Base-by-base conservation (phyloP, 2,888 invertebrate species). In the Oligia strigilis region DNA sequence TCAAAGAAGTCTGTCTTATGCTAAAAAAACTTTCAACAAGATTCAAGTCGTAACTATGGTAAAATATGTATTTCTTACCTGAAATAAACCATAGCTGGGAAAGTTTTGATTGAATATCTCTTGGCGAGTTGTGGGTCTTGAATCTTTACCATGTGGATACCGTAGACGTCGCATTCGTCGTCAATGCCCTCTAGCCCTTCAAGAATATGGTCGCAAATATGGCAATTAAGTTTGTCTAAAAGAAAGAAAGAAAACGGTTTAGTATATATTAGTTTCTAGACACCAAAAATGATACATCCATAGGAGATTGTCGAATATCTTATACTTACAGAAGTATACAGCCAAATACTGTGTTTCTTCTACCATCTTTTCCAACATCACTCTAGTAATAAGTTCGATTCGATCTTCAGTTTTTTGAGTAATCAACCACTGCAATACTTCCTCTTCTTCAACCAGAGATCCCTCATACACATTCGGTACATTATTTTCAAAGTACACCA, bases 361-460 rank as follows among this genome's bases (percentile, higher is more conserved):
- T 5, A 99, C 98, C 97, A 99, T 98, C 36, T 98, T 98, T 93
- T 99, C 99, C 55, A 99, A 95, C 98, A 99, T 99, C 46, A 98
- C 98, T 90, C 99, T 97, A 4, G 99, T 99, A 77, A 99, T 99
- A 8, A 99, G 96, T 94, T 99, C 99, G 87, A 99, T 99, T 74
- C 99, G 97, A 94, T 99, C 99, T 95, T 99, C 99, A 4, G 99
- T 99, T 95, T 98, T 98, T 93, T 99, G 99, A n/a, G 98, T 98
- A 70, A 99, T 99, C 19, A 99, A 96, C 99, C 99, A 99, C 93
- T 99, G 99, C 0, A 99, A 96, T 0, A 99, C 99, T 96, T 99
- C 99, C 92, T 99, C 99, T 94, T 99, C 99, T 93, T 99, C 99
- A 71, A 98, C 97, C n/a, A 99, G 95, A 87, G 98, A 98, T 36